These are phyloP conservation scores for Euclidia mi DNA, from an alignment of 2,888 invertebrate genomes.

Conservation along the genomic window DNA sequence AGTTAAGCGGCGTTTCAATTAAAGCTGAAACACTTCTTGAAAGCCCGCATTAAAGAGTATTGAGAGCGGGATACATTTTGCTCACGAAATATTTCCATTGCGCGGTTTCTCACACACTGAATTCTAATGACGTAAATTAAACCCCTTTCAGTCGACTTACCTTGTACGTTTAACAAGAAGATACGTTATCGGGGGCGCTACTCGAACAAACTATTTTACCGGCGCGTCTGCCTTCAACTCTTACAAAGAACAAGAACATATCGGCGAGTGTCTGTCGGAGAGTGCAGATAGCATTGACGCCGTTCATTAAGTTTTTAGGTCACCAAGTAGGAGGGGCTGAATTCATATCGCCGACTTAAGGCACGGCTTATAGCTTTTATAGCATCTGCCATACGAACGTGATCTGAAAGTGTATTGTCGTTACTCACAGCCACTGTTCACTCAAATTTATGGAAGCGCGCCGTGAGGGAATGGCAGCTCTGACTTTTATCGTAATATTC, in stretches of 20 bases:
- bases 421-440: conserved; percentile 59
- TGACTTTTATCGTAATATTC: conserved; percentile 62
- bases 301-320: conserved; percentile 47
- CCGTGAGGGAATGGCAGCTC: conserved; percentile 51
- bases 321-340: conserved; percentile 37
- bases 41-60: conserved; percentile 11
- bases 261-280: background rate
- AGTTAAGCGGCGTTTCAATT: conserved; percentile 16
- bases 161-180: no score
- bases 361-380: conserved; percentile 34
- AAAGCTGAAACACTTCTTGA: conserved; percentile 12
- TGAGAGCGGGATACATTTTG: conserved; percentile 3
- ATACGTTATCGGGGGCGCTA: no score
- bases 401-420: conserved; percentile 66
- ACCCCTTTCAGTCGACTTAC: no score
- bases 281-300: conserved; percentile 19
- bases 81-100: background rate
- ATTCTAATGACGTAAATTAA: background rate
- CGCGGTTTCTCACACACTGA: background rate
- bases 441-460: conserved; percentile 64
- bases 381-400: conserved; percentile 50
- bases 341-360: conserved; percentile 60
- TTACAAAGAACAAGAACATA: background rate
- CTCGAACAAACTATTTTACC: no score
- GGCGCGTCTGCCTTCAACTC: no score